Conservation (phyloP, 2,113 vertebrate genomes). For the Phaethornis superciliosus region DNA sequence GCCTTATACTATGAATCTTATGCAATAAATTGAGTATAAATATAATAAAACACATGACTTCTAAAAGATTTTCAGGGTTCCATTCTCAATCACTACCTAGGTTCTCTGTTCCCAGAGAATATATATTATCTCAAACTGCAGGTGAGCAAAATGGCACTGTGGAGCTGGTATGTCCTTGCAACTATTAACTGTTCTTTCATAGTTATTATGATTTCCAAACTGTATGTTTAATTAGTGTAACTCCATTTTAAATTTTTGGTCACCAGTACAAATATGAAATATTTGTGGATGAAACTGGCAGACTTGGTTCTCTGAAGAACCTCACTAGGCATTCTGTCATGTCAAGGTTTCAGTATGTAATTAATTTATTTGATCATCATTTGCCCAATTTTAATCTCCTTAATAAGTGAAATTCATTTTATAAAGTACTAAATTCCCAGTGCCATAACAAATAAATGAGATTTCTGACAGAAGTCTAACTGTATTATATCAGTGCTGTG, state of each 20-base stretch:
- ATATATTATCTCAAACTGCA: background rate
- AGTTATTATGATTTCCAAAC: background rate
- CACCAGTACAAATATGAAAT: background rate
- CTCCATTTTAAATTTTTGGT: background rate
- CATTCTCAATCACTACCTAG: background rate
- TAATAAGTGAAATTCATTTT: constrained; percentile 17
- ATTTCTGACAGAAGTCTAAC: constrained; percentile 15
- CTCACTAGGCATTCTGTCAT: background rate
- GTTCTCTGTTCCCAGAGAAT: background rate
- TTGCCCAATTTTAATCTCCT: constrained; percentile 26
- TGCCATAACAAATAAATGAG: background rate
- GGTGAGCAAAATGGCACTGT: background rate
- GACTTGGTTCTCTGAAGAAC: background rate
- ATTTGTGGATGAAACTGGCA: background rate
- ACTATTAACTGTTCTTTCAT: background rate
- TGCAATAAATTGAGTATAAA: background rate
- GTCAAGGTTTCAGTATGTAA: background rate
- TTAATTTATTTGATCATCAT: background rate
- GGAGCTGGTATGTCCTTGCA: background rate
- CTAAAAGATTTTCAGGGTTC: background rate
- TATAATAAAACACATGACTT: background rate
- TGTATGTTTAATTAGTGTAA: background rate
- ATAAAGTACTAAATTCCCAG: background rate
- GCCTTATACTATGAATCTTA: background rate
- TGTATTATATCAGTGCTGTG: background rate